A percentile compares a stretch with the other conserved stretches of the same genome.
Evolutionary conservation across 2,113 vertebrate species (phyloP).

Genomic region (Brienomyrus longianalis): DNA sequence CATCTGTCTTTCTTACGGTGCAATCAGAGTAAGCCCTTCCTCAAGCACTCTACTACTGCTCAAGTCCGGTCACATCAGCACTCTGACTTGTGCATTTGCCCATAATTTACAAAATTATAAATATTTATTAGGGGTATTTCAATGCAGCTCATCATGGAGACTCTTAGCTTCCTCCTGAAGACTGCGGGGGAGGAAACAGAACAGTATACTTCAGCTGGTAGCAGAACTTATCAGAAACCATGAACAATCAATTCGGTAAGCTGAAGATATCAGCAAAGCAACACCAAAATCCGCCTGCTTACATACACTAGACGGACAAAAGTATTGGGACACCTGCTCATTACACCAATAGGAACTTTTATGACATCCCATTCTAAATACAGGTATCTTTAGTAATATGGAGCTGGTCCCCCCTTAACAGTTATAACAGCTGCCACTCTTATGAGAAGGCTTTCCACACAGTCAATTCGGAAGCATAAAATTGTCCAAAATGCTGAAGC

Average conservation of each 20-base stretch:
- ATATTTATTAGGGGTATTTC: slow-evolving; percentile 48
- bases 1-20: neutral
- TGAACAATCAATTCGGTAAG: neutral
- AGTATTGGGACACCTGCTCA: neutral
- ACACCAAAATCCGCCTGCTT: neutral
- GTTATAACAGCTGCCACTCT: neutral
- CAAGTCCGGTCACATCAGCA: slow-evolving; percentile 28
- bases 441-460: neutral
- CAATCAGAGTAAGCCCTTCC: neutral
- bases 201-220: neutral
- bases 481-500: neutral
- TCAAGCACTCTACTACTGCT: neutral
- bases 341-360: neutral
- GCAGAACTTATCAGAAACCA: neutral
- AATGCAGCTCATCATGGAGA: slow-evolving; percentile 42
- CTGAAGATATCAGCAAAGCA: neutral
- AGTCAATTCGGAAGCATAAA: neutral
- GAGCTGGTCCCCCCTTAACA: neutral
- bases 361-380: neutral
- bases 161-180: slow-evolving; percentile 26
- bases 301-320: neutral
- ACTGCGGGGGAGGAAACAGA: neutral
- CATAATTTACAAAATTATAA: slow-evolving; percentile 42
- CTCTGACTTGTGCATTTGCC: slow-evolving; percentile 40
- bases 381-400: neutral